A percentile compares a stretch with the other conserved stretches of the same genome.
phyloP scores from a whole-genome alignment of 1,140 invertebrate genomes.

The Drosophila melanica region DNA sequence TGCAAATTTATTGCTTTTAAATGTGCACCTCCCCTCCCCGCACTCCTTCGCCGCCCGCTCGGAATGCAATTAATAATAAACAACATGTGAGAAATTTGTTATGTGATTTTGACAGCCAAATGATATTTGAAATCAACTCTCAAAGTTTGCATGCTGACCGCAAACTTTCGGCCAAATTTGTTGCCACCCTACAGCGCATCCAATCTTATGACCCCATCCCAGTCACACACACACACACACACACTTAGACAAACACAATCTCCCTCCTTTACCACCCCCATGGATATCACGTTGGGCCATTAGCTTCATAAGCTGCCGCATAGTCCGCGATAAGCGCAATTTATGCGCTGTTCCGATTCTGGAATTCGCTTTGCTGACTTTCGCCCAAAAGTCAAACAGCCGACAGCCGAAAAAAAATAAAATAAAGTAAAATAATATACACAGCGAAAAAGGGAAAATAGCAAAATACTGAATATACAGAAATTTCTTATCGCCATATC shows the following conservation, averaged over 20 bases:
- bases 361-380: conserved; percentile 10
- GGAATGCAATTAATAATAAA: conserved; percentile 75
- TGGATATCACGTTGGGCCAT: conserved; percentile 21
- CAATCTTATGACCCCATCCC: background rate
- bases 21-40: background rate
- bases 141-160: conserved; percentile 5
- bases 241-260: background rate
- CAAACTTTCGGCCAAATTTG: conserved; percentile 13
- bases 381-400: conserved; percentile 20
- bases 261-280: background rate
- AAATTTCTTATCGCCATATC: conserved; percentile 32
- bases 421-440: background rate
- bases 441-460: background rate
- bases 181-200: background rate
- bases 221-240: no score
- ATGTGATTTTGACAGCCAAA: conserved; percentile 41
- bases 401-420: conserved; percentile 32
- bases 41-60: background rate
- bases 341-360: conserved; percentile 50
- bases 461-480: conserved; percentile 8
- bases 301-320: conserved; percentile 49
- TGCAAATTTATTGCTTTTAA: conserved; percentile 74
- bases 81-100: conserved; percentile 59
- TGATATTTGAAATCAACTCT: conserved; percentile 25
- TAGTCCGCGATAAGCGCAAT: conserved; percentile 51